Evolutionary conservation across 2,113 vertebrate genomes (phyloP).

Genomic region (Lepus europaeus): DNA sequence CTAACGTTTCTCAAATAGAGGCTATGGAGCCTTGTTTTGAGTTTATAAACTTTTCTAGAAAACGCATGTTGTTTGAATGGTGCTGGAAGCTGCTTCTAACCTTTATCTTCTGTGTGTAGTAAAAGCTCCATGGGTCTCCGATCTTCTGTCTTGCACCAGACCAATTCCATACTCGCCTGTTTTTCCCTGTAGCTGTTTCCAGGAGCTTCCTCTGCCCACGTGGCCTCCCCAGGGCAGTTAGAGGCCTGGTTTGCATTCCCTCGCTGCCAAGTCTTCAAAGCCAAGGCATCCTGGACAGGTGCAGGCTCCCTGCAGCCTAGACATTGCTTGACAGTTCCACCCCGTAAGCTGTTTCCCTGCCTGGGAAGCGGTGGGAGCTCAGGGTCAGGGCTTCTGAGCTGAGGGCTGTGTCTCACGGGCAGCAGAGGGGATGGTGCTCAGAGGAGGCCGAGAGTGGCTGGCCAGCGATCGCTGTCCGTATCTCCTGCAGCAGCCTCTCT

Average conservation of each 20-base stretch:
- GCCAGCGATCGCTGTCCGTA: not conserved
- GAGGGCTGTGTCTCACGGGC: not conserved
- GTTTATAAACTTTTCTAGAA: not conserved
- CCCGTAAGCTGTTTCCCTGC: not conserved
- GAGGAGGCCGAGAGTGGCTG: not conserved
- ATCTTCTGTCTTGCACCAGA: not conserved
- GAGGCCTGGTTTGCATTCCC: not conserved
- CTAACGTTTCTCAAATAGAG: not conserved
- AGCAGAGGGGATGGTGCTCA: fast-evolving
- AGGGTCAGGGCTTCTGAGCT: not conserved
- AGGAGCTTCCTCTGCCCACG: not conserved
- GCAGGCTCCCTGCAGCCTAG: not conserved
- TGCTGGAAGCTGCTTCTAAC: not conserved
- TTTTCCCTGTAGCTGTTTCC: not conserved
- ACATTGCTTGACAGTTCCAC: not conserved
- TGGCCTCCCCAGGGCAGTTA: not conserved
- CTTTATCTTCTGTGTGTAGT: not conserved
- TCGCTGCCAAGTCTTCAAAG: not conserved
- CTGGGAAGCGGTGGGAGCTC: fast-evolving
- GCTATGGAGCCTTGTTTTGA: not conserved
- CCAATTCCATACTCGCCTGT: not conserved
- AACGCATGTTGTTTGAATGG: not conserved
- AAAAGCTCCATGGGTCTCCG: not conserved
- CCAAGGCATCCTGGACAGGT: fast-evolving
- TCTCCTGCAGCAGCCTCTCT: not conserved